Percentiles rank a stretch among this genome's conserved stretches.
These are phyloP conservation scores for Nesidiocoris tenuis DNA, from an alignment of 2,888 invertebrate species.

Conservation along the genomic window DNA sequence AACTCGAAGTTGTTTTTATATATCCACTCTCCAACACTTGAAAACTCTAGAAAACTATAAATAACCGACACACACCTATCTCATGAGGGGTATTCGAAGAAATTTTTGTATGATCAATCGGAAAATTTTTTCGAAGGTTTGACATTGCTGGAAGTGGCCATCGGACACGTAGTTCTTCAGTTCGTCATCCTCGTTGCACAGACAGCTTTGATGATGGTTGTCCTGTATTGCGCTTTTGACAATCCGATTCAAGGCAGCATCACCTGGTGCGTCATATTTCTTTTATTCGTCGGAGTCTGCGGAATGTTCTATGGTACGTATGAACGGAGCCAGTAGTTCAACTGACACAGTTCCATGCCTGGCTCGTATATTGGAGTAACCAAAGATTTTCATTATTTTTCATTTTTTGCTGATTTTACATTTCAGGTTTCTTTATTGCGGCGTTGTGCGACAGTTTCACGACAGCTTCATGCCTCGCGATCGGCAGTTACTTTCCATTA, in stretches of 20 bases:
- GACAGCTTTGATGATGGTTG: conserved; percentile 51
- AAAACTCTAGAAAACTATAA: no score
- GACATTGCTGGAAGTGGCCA: conserved; percentile 49
- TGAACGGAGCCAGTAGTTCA: not conserved
- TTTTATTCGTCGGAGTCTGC: conserved; percentile 50
- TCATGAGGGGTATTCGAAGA: no score
- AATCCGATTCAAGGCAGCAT: conserved; percentile 49
- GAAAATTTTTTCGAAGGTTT: no score
- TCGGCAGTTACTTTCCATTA: conserved; percentile 45
- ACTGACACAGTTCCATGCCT: not conserved
- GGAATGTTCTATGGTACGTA: conserved; percentile 52
- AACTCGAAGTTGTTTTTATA: no score
- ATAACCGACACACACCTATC: no score
- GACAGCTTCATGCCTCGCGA: conserved; percentile 36
- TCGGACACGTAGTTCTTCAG: conserved; percentile 51
- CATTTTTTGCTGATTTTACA: not conserved
- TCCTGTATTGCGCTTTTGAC: conserved; percentile 51
- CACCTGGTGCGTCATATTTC: conserved; percentile 48
- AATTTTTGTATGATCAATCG: no score
- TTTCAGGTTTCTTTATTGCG: conserved; percentile 44
- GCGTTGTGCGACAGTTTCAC: conserved; percentile 42
- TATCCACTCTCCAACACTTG: no score
- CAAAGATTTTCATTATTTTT: no score
- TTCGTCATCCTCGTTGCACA: conserved; percentile 51
- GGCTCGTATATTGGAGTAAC: no score